Percentiles rank a stretch among this genome's conserved stretches.
Evolutionary conservation across 92 coral and sea anemone genomes (phyloP).

Genomic region (Porites divaricata): DNA sequence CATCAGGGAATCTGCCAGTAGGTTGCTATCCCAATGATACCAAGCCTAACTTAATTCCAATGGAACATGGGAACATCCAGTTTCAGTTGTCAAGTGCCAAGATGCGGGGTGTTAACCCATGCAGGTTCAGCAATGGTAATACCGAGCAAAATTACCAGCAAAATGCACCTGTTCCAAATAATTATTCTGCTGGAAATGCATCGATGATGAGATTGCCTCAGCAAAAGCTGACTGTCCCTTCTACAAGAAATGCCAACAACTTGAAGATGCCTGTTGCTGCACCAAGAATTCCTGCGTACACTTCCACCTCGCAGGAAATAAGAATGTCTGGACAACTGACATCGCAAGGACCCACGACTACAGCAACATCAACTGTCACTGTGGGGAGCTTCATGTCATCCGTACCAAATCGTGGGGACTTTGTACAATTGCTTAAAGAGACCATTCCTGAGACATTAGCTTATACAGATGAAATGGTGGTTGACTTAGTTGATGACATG

Average conservation of each 20-base stretch:
- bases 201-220: background rate
- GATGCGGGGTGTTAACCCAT: constrained; percentile 17
- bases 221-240: background rate
- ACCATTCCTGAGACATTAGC: background rate
- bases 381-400: background rate
- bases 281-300: background rate
- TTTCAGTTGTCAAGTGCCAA: constrained; percentile 8
- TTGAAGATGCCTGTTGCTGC: background rate
- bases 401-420: background rate
- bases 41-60: constrained; percentile 16
- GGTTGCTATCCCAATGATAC: constrained; percentile 27
- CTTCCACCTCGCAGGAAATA: background rate
- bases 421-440: constrained; percentile 18
- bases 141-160: constrained; percentile 12
- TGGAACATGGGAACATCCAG: background rate
- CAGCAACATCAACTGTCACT: constrained; percentile 1
- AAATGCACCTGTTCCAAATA: background rate
- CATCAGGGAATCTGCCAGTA: constrained; percentile 23
- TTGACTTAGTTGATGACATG: constrained; percentile 41
- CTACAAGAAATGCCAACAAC: constrained; percentile 8
- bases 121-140: constrained; percentile 26
- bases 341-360: background rate
- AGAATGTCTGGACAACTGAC: constrained; percentile 6
- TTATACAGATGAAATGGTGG: constrained; percentile 18
- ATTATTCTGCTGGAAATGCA: background rate